Conservation (phyloP, 35 echinoderm and acorn worm genomes). For the Ptychodera flava region DNA sequence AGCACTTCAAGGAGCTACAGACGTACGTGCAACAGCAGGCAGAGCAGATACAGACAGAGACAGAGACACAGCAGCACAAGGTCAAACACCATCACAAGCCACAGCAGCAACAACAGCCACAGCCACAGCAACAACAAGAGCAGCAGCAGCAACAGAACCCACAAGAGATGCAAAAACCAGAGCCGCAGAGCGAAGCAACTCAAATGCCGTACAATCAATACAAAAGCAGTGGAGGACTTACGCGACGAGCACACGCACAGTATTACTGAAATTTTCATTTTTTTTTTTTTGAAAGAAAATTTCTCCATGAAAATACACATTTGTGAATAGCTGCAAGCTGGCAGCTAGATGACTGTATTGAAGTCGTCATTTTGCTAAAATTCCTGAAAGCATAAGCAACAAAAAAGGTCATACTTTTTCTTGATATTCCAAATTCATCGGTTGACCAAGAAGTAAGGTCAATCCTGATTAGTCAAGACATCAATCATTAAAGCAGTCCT, state of each 20-base stretch:
- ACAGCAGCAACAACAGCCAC: not conserved
- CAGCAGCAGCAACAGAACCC: not conserved
- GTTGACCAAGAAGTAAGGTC: too few species aligned
- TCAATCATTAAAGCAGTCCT: too few species aligned
- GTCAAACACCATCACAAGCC: not conserved
- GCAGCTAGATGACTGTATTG: too few species aligned
- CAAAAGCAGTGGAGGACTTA: not conserved
- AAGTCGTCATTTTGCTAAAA: too few species aligned
- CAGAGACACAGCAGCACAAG: not conserved
- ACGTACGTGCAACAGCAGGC: constrained; percentile 9
- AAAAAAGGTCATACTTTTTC: too few species aligned
- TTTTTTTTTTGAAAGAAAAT: too few species aligned
- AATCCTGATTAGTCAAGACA: too few species aligned
- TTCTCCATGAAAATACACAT: too few species aligned
- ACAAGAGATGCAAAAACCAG: not conserved
- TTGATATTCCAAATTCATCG: too few species aligned
- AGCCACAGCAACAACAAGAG: not conserved
- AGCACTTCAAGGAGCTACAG: constrained; percentile 72
- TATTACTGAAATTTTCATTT: not conserved
- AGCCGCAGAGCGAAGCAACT: not conserved
- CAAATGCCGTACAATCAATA: not conserved
- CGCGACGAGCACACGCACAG: not conserved
- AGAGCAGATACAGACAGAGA: not conserved
- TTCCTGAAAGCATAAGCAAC: too few species aligned
- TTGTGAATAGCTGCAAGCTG: too few species aligned